A percentile compares a stretch with the other conserved stretches of the same genome.
Evolutionary conservation across 2,113 vertebrate species (phyloP).

Genomic region (Petrocephalus zakoni): DNA sequence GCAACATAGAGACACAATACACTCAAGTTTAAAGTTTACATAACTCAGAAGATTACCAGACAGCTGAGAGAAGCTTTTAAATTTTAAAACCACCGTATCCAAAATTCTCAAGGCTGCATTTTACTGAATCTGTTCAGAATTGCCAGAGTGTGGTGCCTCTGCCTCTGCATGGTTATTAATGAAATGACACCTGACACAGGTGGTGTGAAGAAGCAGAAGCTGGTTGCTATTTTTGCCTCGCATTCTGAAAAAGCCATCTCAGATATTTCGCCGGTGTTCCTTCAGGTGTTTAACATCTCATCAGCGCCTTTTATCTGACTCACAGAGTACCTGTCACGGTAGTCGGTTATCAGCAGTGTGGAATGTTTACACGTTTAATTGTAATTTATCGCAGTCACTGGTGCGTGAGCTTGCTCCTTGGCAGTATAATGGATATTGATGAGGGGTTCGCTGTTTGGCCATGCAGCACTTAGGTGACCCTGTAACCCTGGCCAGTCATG

Average conservation of each 20-base stretch:
- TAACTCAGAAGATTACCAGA: not conserved
- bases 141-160: not conserved
- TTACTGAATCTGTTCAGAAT: not conserved
- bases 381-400: not conserved
- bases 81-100: not conserved
- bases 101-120: not conserved
- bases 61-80: not conserved
- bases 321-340: not conserved
- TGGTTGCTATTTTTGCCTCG: not conserved
- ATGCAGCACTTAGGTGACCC: not conserved
- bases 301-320: not conserved
- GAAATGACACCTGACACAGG: not conserved
- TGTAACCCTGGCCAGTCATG: no score
- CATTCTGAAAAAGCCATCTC: not conserved
- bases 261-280: not conserved
- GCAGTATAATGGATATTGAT: slow-evolving; percentile 8
- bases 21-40: not conserved
- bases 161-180: not conserved
- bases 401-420: not conserved
- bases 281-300: not conserved
- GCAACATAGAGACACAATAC: not conserved
- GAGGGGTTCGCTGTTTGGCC: not conserved
- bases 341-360: not conserved
- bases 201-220: not conserved
- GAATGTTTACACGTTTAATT: slow-evolving; percentile 1